Percentiles rank a stretch among this genome's conserved stretches.
phyloP scores from a whole-genome alignment of 2,113 vertebrate genomes.

The Anser brachyrhynchus region DNA sequence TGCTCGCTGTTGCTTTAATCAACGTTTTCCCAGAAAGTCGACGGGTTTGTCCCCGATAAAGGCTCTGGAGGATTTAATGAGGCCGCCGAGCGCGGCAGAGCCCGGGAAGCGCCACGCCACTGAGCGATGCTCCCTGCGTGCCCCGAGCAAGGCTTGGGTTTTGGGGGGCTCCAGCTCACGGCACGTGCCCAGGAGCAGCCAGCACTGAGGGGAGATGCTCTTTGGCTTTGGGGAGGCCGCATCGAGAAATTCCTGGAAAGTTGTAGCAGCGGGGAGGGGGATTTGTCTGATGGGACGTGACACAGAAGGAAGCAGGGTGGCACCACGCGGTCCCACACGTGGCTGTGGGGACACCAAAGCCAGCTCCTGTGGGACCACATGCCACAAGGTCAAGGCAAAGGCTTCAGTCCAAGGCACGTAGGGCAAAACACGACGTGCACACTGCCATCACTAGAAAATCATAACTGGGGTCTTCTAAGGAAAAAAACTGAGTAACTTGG shows the following conservation, averaged over 20 bases:
- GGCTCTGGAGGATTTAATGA: not conserved
- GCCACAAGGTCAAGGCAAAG: too few species aligned
- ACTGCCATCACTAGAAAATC: too few species aligned
- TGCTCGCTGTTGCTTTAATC: not conserved
- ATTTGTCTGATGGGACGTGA: not conserved
- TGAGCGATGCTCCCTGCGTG: rapidly evolving
- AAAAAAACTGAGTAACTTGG: rapidly evolving
- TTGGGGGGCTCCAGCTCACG: not conserved
- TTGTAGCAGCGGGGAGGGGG: not conserved
- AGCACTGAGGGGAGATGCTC: rapidly evolving
- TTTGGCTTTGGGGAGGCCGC: rapidly evolving
- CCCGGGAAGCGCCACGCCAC: not conserved
- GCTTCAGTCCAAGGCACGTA: too few species aligned
- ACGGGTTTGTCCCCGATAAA: not conserved
- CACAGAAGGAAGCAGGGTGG: not conserved
- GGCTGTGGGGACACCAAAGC: rapidly evolving
- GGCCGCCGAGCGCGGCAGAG: not conserved
- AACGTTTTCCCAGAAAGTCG: not conserved
- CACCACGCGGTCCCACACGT: rapidly evolving
- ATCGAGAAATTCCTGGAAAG: not conserved
- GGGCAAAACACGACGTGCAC: too few species aligned
- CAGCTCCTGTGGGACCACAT: too few species aligned
- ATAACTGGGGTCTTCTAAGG: not conserved
- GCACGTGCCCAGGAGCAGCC: not conserved
- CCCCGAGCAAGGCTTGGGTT: rapidly evolving